Evolutionary conservation across 2,888 invertebrate genomes (phyloP).

Genomic region (Acrocyrtus sp.): DNA sequence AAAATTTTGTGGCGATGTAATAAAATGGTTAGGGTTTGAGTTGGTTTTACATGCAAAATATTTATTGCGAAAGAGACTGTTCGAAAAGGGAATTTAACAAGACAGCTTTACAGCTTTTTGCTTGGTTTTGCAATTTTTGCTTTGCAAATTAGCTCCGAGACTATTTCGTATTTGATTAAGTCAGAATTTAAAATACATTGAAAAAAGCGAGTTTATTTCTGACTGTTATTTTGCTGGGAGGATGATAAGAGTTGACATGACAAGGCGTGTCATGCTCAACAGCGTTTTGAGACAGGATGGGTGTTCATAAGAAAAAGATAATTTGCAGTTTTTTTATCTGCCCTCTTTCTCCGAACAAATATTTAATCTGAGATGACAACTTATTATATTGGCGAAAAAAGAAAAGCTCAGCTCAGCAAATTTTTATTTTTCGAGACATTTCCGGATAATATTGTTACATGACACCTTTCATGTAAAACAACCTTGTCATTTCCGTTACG

Average conservation of each 20-base stretch:
- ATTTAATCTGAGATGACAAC: neutral
- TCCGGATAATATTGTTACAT: conserved; percentile 35
- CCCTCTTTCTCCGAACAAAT: neutral
- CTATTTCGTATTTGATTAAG: neutral
- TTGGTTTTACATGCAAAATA: neutral
- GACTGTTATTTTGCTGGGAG: no score
- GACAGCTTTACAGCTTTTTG: neutral
- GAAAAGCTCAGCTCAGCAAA: neutral
- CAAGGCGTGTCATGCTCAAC: conserved; percentile 23
- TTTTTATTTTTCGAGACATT: conserved; percentile 13
- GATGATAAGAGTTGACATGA: neutral
- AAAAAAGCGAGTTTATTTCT: no score
- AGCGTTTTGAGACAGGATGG: conserved; percentile 32
- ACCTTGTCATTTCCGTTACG: conserved; percentile 47
- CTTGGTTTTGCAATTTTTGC: no score
- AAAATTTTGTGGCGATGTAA: no score
- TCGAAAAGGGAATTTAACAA: neutral
- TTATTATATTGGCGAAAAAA: neutral
- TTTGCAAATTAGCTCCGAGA: neutral
- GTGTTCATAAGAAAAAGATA: neutral
- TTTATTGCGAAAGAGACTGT: neutral
- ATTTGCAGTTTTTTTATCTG: neutral
- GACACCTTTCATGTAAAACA: conserved; percentile 22
- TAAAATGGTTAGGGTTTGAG: no score
- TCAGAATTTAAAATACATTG: no score